Percentiles rank a stretch among this genome's conserved stretches.
These are phyloP conservation scores for Potamarius usumacintae DNA, from an alignment of 2,113 vertebrate species.

Conservation along the genomic window DNA sequence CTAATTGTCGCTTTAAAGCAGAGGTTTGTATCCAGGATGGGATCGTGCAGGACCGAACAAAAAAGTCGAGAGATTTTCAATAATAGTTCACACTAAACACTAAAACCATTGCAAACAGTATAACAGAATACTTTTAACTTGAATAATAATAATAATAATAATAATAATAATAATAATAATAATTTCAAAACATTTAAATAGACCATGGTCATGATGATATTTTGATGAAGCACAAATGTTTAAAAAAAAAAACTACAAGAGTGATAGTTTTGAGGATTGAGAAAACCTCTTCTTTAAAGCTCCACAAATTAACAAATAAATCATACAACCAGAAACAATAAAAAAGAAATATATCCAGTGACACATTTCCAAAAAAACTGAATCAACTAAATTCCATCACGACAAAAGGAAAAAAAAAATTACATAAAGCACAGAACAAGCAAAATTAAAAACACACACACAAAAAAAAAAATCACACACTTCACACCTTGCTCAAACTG, in stretches of 20 bases:
- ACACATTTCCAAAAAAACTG: background rate
- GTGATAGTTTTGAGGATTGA: background rate
- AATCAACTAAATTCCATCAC: background rate
- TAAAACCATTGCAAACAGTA: background rate
- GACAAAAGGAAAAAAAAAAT: background rate
- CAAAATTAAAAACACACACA: background rate
- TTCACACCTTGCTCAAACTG: slow-evolving; percentile 14
- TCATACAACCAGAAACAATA: background rate
- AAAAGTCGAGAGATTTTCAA: background rate
- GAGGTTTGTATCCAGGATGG: background rate
- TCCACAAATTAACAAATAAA: background rate
- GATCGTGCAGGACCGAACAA: background rate
- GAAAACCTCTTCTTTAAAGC: slow-evolving; percentile 4
- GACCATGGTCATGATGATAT: background rate
- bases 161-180: background rate
- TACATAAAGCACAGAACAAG: background rate
- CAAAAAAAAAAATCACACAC: background rate
- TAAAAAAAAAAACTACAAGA: no score
- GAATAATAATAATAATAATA: no score
- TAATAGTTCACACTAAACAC: background rate
- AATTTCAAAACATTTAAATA: background rate
- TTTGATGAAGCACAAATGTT: background rate
- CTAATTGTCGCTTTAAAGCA: background rate
- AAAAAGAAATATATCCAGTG: background rate
- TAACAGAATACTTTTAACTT: background rate